Conservation (phyloP, 2,888 invertebrate genomes). For the Pseudococcus viburni region DNA sequence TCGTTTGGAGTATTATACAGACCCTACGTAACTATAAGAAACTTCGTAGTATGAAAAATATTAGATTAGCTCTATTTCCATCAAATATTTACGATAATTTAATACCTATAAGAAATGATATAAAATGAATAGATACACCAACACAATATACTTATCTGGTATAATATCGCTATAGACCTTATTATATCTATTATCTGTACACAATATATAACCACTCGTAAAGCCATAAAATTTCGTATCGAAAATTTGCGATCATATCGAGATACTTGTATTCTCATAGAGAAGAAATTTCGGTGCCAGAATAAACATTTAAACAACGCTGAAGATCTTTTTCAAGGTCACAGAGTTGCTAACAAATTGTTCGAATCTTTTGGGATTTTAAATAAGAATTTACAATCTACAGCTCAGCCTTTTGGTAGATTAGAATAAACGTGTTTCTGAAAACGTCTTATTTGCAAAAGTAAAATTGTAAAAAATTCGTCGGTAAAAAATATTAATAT, state of each 20-base stretch:
- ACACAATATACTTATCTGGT: not conserved
- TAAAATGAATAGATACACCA: not conserved
- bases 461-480: too few relatives aligned
- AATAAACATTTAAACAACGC: not conserved
- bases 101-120: not conserved
- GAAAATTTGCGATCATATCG: not conserved
- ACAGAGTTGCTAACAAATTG: not conserved
- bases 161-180: not conserved
- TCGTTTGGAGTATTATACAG: not conserved
- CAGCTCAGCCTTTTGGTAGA: too few relatives aligned
- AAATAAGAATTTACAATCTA: not conserved
- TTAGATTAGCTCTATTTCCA: not conserved
- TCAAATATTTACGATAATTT: not conserved
- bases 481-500: too few relatives aligned
- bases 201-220: not conserved
- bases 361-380: not conserved
- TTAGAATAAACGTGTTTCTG: too few relatives aligned
- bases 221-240: not conserved
- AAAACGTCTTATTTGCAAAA: too few relatives aligned
- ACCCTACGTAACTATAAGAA: not conserved
- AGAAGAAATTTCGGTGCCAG: not conserved
- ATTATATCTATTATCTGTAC: not conserved
- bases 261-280: too few relatives aligned
- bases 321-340: not conserved
- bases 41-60: not conserved